Conservation (phyloP, 2,888 invertebrate genomes). For the Hirtodrosophila histrioides region DNA sequence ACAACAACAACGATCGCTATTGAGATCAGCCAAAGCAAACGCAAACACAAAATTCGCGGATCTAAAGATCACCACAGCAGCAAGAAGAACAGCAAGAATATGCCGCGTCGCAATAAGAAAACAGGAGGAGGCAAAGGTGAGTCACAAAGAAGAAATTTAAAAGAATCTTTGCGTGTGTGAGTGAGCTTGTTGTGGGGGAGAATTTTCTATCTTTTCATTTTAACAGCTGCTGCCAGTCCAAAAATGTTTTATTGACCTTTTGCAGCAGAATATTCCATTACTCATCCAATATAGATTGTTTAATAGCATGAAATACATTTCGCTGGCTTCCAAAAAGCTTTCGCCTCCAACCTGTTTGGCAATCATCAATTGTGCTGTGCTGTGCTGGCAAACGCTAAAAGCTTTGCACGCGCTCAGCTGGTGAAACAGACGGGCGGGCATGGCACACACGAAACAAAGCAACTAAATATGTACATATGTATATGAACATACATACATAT, state of each 20-base stretch:
- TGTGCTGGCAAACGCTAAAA: conserved; percentile 62
- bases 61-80: conserved; percentile 29
- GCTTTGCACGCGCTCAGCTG: conserved; percentile 75
- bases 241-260: conserved; percentile 51
- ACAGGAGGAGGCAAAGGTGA: conserved; percentile 83
- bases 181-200: background rate
- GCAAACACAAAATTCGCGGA: conserved; percentile 35
- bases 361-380: conserved; percentile 65
- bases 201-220: background rate
- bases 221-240: conserved; percentile 15
- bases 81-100: conserved; percentile 59
- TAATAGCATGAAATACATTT: conserved; percentile 38
- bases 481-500: no score
- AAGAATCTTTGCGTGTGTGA: conserved; percentile 4
- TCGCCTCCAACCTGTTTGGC: conserved; percentile 71
- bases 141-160: conserved; percentile 45
- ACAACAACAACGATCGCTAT: conserved; percentile 13
- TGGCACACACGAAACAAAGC: conserved; percentile 1
- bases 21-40: conserved; percentile 25
- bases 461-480: no score
- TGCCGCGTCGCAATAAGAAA: conserved; percentile 84
- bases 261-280: conserved; percentile 32
- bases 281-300: conserved; percentile 42
- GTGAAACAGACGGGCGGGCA: conserved; percentile 26
- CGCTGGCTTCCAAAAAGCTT: conserved; percentile 55